Conservation (phyloP, 1,140 invertebrate species). For the Sarcophaga bullata region DNA sequence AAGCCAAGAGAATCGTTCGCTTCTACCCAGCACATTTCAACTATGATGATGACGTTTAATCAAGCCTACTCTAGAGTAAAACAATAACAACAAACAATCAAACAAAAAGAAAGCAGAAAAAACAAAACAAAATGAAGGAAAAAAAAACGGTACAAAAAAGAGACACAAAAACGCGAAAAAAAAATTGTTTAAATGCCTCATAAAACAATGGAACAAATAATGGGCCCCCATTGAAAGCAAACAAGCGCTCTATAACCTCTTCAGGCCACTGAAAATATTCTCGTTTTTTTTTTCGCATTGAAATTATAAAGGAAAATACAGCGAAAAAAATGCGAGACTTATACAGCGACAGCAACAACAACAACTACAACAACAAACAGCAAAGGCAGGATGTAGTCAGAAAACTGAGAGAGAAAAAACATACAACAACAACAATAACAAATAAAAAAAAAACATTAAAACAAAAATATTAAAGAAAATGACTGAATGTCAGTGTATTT, state of each 20-base stretch:
- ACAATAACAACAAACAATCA: conserved; percentile 9
- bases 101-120: neutral
- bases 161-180: conserved; percentile 23
- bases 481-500: conserved; percentile 23
- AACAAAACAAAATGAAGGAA: conserved; percentile 2
- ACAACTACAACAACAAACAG: neutral
- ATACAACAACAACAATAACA: neutral
- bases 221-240: conserved; percentile 17
- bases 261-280: conserved; percentile 7
- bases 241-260: conserved; percentile 10
- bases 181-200: conserved; percentile 34
- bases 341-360: neutral
- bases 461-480: neutral
- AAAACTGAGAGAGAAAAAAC: conserved; percentile 14
- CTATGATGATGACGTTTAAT: neutral
- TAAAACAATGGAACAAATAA: conserved; percentile 43
- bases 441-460: neutral
- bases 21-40: neutral
- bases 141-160: neutral
- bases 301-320: conserved; percentile 2
- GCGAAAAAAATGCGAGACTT: neutral
- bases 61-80: neutral
- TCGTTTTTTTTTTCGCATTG: neutral
- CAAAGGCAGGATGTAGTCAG: neutral
- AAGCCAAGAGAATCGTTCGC: too few species aligned